Evolutionary conservation across 1,140 invertebrate species (phyloP).

Genomic region (Sarcophaga peregrina): DNA sequence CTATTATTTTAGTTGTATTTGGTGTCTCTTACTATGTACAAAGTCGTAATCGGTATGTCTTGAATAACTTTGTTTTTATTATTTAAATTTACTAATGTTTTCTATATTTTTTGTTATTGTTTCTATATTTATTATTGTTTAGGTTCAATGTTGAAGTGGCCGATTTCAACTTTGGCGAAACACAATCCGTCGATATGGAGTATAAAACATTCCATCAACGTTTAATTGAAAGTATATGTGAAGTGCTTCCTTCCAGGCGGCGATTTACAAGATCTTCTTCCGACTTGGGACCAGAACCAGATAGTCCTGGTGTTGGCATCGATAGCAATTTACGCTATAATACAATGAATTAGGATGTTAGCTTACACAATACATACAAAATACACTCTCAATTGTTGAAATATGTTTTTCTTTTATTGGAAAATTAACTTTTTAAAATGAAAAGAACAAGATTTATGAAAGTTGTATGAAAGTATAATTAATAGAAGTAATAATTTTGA

Average conservation of each 20-base stretch:
- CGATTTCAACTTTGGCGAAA: slow-evolving; percentile 87
- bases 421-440: not conserved
- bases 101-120: not conserved
- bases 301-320: slow-evolving; percentile 56
- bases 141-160: slow-evolving; percentile 86
- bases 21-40: slow-evolving; percentile 86
- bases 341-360: slow-evolving; percentile 55
- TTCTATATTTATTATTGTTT: slow-evolving; percentile 48
- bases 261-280: slow-evolving; percentile 57
- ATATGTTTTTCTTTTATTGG: not conserved
- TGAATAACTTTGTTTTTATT: not conserved
- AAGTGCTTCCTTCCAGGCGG: slow-evolving; percentile 58
- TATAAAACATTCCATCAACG: slow-evolving; percentile 87
- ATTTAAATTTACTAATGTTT: not conserved
- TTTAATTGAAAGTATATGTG: slow-evolving; percentile 78
- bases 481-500: not conserved
- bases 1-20: slow-evolving; percentile 84
- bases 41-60: slow-evolving; percentile 75
- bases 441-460: not conserved
- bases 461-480: too few relatives aligned
- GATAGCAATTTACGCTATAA: slow-evolving; percentile 64
- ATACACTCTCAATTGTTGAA: slow-evolving; percentile 26
- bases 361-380: not conserved
- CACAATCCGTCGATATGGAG: slow-evolving; percentile 77
- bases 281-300: slow-evolving; percentile 57